Evolutionary conservation across 2,888 invertebrate genomes (phyloP), one percentile per base, ranked within the genome.

Genomic region (Nebria brevicollis): DNA sequence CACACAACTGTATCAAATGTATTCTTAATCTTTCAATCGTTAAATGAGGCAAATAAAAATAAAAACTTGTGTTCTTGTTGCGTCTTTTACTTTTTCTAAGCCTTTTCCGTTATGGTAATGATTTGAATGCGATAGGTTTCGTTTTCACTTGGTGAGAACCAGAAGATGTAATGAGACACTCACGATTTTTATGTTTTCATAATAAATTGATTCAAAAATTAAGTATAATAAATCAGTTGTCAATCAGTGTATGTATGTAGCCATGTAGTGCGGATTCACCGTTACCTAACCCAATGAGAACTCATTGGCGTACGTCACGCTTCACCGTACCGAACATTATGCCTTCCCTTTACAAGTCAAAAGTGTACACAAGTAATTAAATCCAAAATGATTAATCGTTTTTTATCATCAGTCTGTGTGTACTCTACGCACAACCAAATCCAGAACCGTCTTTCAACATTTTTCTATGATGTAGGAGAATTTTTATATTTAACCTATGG

Each of bases 141-240:
- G 13, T 54, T 54, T 54, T 54, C 54, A 54, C 8, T 54, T 54
- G 54, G 54, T 54, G 54, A 54, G 54, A 54, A 54, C 6, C 54
- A 54, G 54, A 11, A 54, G 11, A 54, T 13, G 54, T 54, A 54
- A 54, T 54, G 11, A 13, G 54, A 54, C 54, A 54, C 54, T 54
- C 54, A 54, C 54, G 54, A 54, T 54, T 54, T 54, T 54, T 13
- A 2, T 13, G 13, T 54, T 54, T 54, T 54, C 4, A 13, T 79
- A 78, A 77, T 64, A 79, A 79, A 42, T 79, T 79, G 68, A 75
- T 79, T 79, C 65, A 79, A 74, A 79, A 75, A 43, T 68, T 54
- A 54, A 54, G 13, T 54, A 54, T 75, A 79, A 79, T 79, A 79
- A 79, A 74, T 79, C 79, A 79, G 74, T 74, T 79, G 79, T 79